Evolutionary conservation across 2,113 vertebrate species (phyloP).

Genomic region (Lophura nycthemera): DNA sequence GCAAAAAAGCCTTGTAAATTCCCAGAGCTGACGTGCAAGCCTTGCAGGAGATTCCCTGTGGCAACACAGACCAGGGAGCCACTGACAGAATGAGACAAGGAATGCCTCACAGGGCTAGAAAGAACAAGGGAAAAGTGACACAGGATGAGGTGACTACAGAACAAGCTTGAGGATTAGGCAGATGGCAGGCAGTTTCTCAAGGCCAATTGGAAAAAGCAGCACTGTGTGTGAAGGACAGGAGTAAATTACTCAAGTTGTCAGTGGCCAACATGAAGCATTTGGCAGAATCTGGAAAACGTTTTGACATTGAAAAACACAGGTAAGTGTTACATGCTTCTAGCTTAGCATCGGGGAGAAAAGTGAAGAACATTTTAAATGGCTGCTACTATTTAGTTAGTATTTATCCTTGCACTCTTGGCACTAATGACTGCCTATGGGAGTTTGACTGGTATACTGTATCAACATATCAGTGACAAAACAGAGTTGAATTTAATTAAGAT

Average conservation of each 20-base stretch:
- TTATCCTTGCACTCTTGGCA: not conserved
- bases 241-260: not conserved
- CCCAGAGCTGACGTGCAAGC: not conserved
- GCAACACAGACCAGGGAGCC: not conserved
- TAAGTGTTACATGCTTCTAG: not conserved
- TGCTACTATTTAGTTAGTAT: not conserved
- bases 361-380: not conserved
- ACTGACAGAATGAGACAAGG: not conserved
- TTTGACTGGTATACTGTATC: not conserved
- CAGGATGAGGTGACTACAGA: not conserved
- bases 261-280: not conserved
- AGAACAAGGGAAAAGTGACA: not conserved
- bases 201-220: not conserved
- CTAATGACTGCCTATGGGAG: not conserved
- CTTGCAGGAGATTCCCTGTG: not conserved
- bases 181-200: not conserved
- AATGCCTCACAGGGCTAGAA: not conserved
- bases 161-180: not conserved
- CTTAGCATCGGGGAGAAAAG: not conserved
- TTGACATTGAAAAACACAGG: not conserved
- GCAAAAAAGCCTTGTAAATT: not conserved
- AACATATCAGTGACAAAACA: fast-evolving
- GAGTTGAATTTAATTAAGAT: not conserved
- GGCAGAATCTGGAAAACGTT: not conserved
- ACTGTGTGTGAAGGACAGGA: not conserved